Base-by-base conservation (phyloP, 2,888 invertebrate genomes). In the Callinectes sapidus region DNA sequence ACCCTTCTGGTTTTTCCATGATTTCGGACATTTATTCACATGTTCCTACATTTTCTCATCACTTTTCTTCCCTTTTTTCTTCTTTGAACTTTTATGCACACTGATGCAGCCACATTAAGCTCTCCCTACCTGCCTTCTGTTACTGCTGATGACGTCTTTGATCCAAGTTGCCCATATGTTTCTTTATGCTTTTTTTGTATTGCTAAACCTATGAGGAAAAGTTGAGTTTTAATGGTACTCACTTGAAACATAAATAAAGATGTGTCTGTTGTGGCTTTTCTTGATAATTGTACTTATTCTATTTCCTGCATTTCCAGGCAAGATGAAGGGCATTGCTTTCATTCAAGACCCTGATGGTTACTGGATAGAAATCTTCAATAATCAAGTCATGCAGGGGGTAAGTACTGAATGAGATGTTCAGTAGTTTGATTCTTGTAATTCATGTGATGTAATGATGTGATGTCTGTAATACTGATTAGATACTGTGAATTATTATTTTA, bases 301-400 rank as follows among this genome's bases (percentile, higher is more conserved):
- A 23, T n/a, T 28, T 87, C 90, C 39, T 48, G 42, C 90, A 93
- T 92, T 95, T 95, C 18, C 95, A 96, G 98, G 98, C 0, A 98
- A 98, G 95, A 98, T 99, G 98, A 98, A 98, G 95, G 98, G 98
- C 0, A 96, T 99, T 88, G 99, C 99, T 1, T 99, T 99, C 95
- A 98, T 99, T 93, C 97, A 98, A 95, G 99, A 99, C 95, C 99
- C 99, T 0, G 99, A 99, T 95, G 99, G 98, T 55, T 99, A 99
- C 95, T 98, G 98, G 98, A 98, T 99, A 95, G 99, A 99, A 96
- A 98, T 98, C 93, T 97, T 98, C 95, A 97, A 96, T 94, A 95
- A 95, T 32, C 94, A 94, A 6, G 95, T 95, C 86, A 95, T 95
- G 95, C 13, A 89, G 42, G 42, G n/a, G 35, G 89, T 48, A n/a